These are phyloP conservation scores for Lethrus apterus DNA, from an alignment of 1,140 invertebrate species.

Conservation along the genomic window DNA sequence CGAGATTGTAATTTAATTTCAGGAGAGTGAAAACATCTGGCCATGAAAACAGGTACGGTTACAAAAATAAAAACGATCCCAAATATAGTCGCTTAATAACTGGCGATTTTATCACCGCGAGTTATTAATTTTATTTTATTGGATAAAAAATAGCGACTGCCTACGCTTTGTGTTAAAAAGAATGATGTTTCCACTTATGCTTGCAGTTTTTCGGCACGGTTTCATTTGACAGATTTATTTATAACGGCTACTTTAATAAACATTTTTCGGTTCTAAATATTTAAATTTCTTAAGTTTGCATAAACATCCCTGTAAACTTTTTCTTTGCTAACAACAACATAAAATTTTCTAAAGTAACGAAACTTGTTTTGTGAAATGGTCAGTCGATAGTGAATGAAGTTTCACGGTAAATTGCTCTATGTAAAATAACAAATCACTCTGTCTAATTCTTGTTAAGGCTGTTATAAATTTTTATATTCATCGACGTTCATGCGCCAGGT, in stretches of 20 bases:
- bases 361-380: conserved; percentile 2
- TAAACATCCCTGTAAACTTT: neutral
- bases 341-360: conserved; percentile 5
- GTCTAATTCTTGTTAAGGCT: neutral
- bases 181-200: conserved; percentile 3
- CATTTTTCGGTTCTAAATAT: conserved; percentile 6
- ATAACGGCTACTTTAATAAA: conserved; percentile 12
- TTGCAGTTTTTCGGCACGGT: conserved; percentile 8
- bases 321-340: neutral
- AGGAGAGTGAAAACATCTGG: conserved; percentile 2
- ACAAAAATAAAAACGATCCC: conserved; percentile 11
- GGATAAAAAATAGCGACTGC: conserved; percentile 4
- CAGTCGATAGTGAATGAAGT: conserved; percentile 1
- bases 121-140: conserved; percentile 14
- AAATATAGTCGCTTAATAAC: conserved; percentile 11
- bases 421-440: conserved; percentile 2
- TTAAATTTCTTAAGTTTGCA: conserved; percentile 7
- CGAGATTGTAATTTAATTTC: conserved; percentile 3
- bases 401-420: neutral
- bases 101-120: conserved; percentile 4
- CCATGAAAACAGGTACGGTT: too few relatives aligned
- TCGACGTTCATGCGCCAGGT: neutral
- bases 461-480: conserved; percentile 5
- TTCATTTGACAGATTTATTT: conserved; percentile 9
- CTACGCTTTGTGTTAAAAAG: conserved; percentile 9